phyloP scores from a whole-genome alignment of 2,888 invertebrate species.

The Eutolmus rufibarbis region DNA sequence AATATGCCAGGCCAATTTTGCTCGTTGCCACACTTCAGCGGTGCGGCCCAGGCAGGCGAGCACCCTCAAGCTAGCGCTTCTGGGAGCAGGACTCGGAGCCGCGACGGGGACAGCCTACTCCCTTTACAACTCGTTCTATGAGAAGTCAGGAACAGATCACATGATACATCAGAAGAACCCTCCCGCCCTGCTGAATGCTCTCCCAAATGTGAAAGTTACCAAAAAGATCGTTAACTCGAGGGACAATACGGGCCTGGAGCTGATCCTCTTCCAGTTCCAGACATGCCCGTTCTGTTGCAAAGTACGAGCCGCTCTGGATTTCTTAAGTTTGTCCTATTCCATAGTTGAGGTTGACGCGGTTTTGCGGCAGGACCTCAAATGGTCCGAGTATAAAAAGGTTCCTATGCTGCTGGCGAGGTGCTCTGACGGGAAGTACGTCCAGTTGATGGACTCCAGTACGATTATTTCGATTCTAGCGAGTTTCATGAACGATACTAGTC shows the following conservation, averaged over 20 bases:
- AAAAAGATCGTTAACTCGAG: conserved; percentile 71
- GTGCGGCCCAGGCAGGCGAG: conserved; percentile 48
- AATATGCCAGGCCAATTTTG: not conserved
- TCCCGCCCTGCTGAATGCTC: conserved; percentile 60
- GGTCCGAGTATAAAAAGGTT: conserved; percentile 95
- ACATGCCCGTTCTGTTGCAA: conserved; percentile 99
- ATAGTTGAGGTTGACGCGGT: conserved; percentile 98
- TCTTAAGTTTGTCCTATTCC: conserved; percentile 91
- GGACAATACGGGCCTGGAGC: conserved; percentile 74
- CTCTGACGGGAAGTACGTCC: conserved; percentile 75
- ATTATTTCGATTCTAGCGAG: conserved; percentile 90
- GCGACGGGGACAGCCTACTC: conserved; percentile 66
- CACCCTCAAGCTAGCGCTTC: conserved; percentile 65
- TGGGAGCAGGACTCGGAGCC: conserved; percentile 69
- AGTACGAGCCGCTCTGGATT: conserved; percentile 85
- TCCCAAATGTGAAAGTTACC: conserved; percentile 66
- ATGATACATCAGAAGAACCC: conserved; percentile 60
- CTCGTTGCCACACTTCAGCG: not conserved
- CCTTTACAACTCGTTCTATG: conserved; percentile 54
- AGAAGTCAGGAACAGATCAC: conserved; percentile 53
- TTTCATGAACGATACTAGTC: conserved; percentile 69
- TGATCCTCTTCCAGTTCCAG: conserved; percentile 94
- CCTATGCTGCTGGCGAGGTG: conserved; percentile 85
- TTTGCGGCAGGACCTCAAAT: conserved; percentile 82
- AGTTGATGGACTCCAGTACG: conserved; percentile 91